Evolutionary conservation across 2,797 vertebrate genomes (phyloP).

Genomic region (Phoeniculus purpureus): DNA sequence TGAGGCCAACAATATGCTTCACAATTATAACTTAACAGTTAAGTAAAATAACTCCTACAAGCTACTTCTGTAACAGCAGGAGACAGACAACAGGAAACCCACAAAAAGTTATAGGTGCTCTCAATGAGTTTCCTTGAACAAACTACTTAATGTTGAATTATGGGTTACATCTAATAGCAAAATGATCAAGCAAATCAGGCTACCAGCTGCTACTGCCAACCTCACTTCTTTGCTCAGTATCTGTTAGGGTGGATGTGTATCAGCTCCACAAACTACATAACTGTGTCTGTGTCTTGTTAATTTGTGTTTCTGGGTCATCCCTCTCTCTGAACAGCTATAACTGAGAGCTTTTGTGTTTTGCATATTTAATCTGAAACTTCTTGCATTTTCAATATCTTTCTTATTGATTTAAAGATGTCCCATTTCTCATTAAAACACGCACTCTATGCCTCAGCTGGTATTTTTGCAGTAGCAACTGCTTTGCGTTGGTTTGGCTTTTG

Average conservation of each 20-base stretch:
- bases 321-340: not conserved
- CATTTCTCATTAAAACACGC: not conserved
- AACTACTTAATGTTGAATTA: slow-evolving; percentile 33
- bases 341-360: not conserved
- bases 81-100: not conserved
- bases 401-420: not conserved
- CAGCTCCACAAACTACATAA: not conserved
- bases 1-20: not conserved
- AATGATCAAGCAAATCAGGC: slow-evolving; percentile 47
- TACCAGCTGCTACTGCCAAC: not conserved
- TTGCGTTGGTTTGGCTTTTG: not conserved
- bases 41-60: not conserved
- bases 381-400: not conserved
- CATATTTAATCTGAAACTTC: not conserved
- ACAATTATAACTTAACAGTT: not conserved
- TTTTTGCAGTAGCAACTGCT: not conserved
- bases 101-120: not conserved
- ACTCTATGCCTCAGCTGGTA: not conserved
- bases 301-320: not conserved
- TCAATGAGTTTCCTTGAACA: not conserved
- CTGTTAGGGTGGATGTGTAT: not conserved
- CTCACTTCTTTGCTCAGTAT: slow-evolving; percentile 11
- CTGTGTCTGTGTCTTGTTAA: not conserved
- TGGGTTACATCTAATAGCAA: slow-evolving; percentile 9
- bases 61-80: not conserved